phyloP scores from a whole-genome alignment of 2,888 invertebrate species.

The Agrypnus murinus region DNA sequence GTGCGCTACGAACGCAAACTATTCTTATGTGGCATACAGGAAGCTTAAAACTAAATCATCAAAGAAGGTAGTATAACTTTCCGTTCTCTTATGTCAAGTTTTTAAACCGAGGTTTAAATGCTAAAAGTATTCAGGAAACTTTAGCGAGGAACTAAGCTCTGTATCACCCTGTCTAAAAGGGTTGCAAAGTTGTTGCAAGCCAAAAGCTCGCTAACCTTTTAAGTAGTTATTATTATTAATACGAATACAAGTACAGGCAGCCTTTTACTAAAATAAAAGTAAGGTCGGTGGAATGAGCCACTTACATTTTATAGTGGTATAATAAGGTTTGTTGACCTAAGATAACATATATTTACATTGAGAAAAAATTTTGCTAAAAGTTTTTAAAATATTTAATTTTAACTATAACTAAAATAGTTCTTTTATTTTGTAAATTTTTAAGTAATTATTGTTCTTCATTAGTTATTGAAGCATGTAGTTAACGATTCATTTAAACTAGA shows the following conservation, averaged over 20 bases:
- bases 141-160: slow-evolving; percentile 18
- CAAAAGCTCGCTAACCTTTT: slow-evolving; percentile 37
- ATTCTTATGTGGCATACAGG: slow-evolving; percentile 5
- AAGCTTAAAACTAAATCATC: background rate
- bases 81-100: slow-evolving; percentile 22
- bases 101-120: slow-evolving; percentile 35
- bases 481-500: too few relatives aligned
- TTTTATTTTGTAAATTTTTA: too few relatives aligned
- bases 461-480: too few relatives aligned
- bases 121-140: slow-evolving; percentile 32
- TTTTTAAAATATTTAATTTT: too few relatives aligned
- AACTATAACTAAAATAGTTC: too few relatives aligned
- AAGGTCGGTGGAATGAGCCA: background rate
- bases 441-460: too few relatives aligned
- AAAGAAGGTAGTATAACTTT: background rate
- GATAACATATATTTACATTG: too few relatives aligned
- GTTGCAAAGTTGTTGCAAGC: slow-evolving; percentile 31
- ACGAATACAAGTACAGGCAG: slow-evolving; percentile 4
- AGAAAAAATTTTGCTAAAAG: too few relatives aligned
- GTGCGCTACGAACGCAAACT: background rate
- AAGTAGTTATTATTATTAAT: slow-evolving; percentile 44
- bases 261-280: slow-evolving; percentile 29
- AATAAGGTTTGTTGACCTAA: slow-evolving; percentile 7
- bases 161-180: slow-evolving; percentile 28
- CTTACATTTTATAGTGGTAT: slow-evolving; percentile 20